Base-by-base conservation (phyloP, 2,797 vertebrate species). In the Pangasius djambal region DNA sequence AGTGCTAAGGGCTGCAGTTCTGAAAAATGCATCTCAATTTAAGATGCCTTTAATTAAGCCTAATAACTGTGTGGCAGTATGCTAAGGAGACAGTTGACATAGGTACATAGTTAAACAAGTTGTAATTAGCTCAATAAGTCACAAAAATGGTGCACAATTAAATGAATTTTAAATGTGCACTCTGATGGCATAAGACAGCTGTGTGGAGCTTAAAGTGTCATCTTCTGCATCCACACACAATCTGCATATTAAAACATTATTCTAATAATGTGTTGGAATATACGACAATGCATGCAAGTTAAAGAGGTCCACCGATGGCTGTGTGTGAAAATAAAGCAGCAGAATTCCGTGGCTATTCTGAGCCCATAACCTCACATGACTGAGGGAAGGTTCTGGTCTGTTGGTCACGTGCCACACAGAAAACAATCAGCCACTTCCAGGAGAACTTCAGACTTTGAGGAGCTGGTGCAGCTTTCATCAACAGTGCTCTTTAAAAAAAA, bases 351-450 rank as follows among this genome's bases (percentile, higher is more conserved):
- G 40, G 83, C 89, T 87, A 90, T 86, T 87, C 88, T 83, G 52
- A 91, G 87, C 28, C 52, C 15, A 44, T 67, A 85, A 87, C 44
- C 74, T 70, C 78, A 87, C 15, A 28, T 77, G 84, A 82, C 77
- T 82, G 25, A 61, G 79, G 4, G 74, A 85, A 74, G 31, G 74
- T 89, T 89, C 81, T 86, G 87, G 55, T 52, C 61, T 74, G 44
- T 50, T 90, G 87, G 89, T 25, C 31, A 44, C 2, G 28, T 50
- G 44, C 82, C 48, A 55, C 48, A 74, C 52, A 89, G 57, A 63
- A 63, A 89, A 89, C 89, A 87, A 75, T 72, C 88, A 75, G 34
- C 59, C 85, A 90, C 75, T 59, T 88, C 61, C 40, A 85, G 65
- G 4, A 77, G 77, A 83, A 67, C 72, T 74, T 77, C 83, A 78